A percentile compares a stretch with the other conserved stretches of the same genome.
Evolutionary conservation across 2,113 vertebrate genomes (phyloP).

Genomic region (Phalacrocorax carbo): DNA sequence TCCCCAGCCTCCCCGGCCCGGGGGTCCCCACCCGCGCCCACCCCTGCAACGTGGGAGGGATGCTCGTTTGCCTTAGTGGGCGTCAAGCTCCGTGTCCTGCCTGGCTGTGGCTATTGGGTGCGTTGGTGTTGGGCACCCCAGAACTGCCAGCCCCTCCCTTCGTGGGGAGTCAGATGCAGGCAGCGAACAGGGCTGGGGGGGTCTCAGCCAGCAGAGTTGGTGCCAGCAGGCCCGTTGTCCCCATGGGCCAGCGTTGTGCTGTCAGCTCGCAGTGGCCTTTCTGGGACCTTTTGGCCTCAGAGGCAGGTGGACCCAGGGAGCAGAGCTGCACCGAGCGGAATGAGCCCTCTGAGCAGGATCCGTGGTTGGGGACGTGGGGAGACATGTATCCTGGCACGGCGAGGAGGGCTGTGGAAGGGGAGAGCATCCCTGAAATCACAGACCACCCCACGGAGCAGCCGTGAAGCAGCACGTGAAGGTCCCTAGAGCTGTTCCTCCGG

Average conservation of each 20-base stretch:
- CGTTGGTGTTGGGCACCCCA: background rate
- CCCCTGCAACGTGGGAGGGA: too few relatives aligned
- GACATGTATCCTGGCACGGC: rapidly evolving
- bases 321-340: rapidly evolving
- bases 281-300: background rate
- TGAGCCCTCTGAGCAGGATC: background rate
- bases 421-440: background rate
- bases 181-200: background rate
- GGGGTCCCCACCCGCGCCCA: background rate
- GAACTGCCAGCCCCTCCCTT: rapidly evolving
- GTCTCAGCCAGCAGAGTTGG: background rate
- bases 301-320: background rate
- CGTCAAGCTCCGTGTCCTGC: background rate
- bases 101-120: background rate
- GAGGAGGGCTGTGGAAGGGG: background rate
- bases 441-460: rapidly evolving
- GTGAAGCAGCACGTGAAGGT: background rate
- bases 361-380: rapidly evolving
- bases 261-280: rapidly evolving
- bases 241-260: rapidly evolving
- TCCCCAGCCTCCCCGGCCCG: too few relatives aligned
- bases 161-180: rapidly evolving
- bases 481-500: background rate
- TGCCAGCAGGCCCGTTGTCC: background rate
- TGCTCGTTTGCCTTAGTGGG: background rate